phyloP scores from a whole-genome alignment of 1,140 invertebrate genomes.

The Leptinotarsa lineolata region DNA sequence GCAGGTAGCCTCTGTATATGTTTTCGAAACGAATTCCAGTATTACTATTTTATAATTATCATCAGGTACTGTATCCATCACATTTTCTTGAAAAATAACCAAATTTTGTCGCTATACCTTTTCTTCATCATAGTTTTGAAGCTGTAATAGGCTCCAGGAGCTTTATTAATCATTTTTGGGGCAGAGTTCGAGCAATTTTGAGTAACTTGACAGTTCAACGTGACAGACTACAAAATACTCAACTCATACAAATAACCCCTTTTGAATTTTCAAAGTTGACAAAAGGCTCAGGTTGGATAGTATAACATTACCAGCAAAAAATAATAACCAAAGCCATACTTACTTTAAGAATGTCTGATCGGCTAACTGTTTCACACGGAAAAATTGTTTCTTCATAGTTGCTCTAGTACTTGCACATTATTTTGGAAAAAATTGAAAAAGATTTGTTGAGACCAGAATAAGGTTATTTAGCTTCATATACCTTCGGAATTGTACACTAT shows the following conservation, averaged over 20 bases:
- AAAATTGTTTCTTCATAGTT: conserved; percentile 84
- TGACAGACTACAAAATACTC: too few relatives aligned
- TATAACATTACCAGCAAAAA: conserved; percentile 20
- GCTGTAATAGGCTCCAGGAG: background rate
- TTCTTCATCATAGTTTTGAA: background rate
- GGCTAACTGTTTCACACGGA: conserved; percentile 84
- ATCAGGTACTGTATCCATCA: too few relatives aligned
- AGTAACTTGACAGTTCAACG: too few relatives aligned
- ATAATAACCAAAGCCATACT: conserved; percentile 35
- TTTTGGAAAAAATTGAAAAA: background rate
- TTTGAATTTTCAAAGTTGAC: background rate
- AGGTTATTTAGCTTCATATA: conserved; percentile 5
- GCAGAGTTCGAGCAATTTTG: too few relatives aligned
- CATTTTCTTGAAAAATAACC: too few relatives aligned
- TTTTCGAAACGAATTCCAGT: too few relatives aligned
- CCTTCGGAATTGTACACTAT: background rate
- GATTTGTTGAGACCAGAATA: conserved; percentile 1
- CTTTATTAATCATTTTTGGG: too few relatives aligned
- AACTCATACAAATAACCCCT: background rate
- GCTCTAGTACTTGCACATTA: background rate
- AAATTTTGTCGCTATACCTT: background rate
- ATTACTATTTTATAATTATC: too few relatives aligned
- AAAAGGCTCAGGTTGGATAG: background rate
- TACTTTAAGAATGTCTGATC: conserved; percentile 89
- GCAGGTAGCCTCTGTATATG: too few relatives aligned